Conservation (phyloP, 2,888 invertebrate species). For the Ectemnius continuus region DNA sequence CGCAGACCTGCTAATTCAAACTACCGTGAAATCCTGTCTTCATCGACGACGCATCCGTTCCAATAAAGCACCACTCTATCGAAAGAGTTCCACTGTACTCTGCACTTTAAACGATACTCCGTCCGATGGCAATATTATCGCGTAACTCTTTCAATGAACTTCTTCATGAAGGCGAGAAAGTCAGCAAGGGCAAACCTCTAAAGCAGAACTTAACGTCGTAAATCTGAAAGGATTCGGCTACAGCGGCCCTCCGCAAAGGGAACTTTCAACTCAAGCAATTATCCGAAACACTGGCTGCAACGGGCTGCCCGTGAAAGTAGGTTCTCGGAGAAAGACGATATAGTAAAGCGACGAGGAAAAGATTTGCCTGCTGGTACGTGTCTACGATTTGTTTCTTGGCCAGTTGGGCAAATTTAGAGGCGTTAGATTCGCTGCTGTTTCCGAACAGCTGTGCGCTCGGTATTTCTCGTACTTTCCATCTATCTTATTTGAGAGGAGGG, state of each 20-base stretch:
- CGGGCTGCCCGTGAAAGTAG: too few relatives aligned
- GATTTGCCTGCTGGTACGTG: too few relatives aligned
- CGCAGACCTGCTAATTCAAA: too few relatives aligned
- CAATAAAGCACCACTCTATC: neutral
- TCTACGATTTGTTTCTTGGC: too few relatives aligned
- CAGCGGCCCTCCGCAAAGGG: constrained; percentile 54
- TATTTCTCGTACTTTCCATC: constrained; percentile 58
- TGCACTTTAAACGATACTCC: neutral
- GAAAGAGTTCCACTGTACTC: neutral
- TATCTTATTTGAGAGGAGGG: constrained; percentile 53
- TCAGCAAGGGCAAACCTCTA: constrained; percentile 33
- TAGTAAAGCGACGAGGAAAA: too few relatives aligned
- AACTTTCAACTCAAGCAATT: constrained; percentile 3
- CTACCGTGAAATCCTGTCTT: too few relatives aligned
- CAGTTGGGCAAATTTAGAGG: neutral
- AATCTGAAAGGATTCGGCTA: constrained; percentile 68
- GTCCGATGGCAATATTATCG: neutral
- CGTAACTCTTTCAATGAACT: neutral
- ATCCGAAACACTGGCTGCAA: neutral
- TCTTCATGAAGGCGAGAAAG: constrained; percentile 22
- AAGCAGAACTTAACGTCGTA: constrained; percentile 50
- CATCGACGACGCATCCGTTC: constrained; percentile 1
- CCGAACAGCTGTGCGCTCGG: constrained; percentile 73
- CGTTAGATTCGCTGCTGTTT: constrained; percentile 54
- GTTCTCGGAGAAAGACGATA: too few relatives aligned